Base-by-base conservation (phyloP, 2,888 invertebrate genomes). In the Ceramica pisi region DNA sequence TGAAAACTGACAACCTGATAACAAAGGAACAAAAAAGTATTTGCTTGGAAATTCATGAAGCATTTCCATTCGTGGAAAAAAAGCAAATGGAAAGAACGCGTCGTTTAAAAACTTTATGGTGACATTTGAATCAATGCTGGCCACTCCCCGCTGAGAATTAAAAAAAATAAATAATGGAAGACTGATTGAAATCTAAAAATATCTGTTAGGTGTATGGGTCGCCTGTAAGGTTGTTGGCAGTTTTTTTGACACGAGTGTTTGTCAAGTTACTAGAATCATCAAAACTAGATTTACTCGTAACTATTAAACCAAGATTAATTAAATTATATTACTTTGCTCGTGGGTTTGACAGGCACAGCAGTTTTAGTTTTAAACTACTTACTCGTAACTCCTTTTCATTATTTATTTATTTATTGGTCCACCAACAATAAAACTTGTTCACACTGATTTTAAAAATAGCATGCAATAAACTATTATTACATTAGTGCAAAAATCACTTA, bases 71-170 rank as follows among this genome's bases (percentile, higher is more conserved):
- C 50, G 21, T 60, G 9, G n/a, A n/a, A 59, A 75, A 73, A 74
- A 75, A 55, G 19, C 6, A 48, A 59, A 63, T 53, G 51, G 48
- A 63, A 59, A n/a, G 73, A 61, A 66, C 26, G 38, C 66, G 41
- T 50, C 66, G 41, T 50, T 66, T 60, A 35, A 60, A 67, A 74
- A 51, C 51, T 64, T 56, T 75, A 70, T 71, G 76, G 61, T 62
- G 62, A 75, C 62, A 64, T 68, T 75, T 75, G 66, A 66, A 71
- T 75, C 50, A 71, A 62, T 68, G 55, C 51, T 71, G 66, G 59
- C 66, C 26, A 41, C 23, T 55, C 48, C 57, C 56, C 41, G 57
- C 65, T 65, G 50, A 51, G 65, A 59, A 38, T 65, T 46, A 14
- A 1, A 72, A 72, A 72, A 71, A 65, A 65, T 53, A 38, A 71